Conservation (phyloP, 2,113 vertebrate species). For the Aplodontia rufa region DNA sequence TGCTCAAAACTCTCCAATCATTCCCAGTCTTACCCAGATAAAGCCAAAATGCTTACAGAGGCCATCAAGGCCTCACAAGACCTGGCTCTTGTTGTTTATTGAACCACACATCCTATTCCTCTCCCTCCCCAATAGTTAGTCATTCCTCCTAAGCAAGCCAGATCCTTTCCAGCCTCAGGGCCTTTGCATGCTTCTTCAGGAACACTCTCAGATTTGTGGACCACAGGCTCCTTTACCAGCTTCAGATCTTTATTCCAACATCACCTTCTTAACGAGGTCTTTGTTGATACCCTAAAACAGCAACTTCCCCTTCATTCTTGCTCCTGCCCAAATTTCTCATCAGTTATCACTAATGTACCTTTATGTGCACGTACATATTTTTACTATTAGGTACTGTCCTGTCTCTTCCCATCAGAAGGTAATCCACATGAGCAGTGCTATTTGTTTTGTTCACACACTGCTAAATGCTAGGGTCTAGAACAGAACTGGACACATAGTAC, state of each 20-base stretch:
- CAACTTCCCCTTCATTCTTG: background rate
- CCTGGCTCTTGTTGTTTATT: background rate
- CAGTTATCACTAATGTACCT: background rate
- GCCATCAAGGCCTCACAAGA: background rate
- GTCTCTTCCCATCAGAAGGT: background rate
- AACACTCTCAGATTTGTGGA: background rate
- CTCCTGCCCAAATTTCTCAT: background rate
- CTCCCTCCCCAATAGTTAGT: background rate
- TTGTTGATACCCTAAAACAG: background rate
- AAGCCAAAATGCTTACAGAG: background rate
- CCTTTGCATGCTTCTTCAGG: background rate
- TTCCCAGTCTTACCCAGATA: background rate
- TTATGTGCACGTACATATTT: background rate
- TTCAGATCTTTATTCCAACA: background rate
- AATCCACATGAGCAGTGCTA: background rate
- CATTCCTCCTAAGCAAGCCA: background rate
- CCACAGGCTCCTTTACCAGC: background rate
- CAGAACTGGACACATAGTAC: background rate
- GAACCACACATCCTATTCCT: background rate
- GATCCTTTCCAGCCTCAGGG: background rate
- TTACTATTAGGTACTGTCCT: background rate
- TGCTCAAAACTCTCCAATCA: background rate
- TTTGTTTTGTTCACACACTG: background rate
- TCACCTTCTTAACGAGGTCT: background rate
- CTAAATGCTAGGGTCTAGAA: background rate